These are phyloP conservation scores for Trachymyrmex cornetzi DNA, from an alignment of 1,140 invertebrate genomes.

Conservation along the genomic window DNA sequence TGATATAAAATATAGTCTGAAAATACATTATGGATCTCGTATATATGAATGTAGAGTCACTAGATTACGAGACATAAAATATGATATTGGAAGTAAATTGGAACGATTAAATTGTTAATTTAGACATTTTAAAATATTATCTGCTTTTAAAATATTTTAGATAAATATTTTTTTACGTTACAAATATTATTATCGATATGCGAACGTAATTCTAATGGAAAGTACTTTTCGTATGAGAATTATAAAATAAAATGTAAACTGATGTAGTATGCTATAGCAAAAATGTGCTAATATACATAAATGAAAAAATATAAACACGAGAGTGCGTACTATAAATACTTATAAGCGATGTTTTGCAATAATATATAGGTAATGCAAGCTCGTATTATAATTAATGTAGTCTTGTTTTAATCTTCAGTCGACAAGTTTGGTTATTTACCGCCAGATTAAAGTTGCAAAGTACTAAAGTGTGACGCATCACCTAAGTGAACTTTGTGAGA, in stretches of 20 bases:
- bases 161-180: not conserved
- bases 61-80: not conserved
- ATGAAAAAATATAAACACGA: not conserved
- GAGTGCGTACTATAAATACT: not conserved
- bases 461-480: constrained; percentile 42
- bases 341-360: constrained; percentile 5
- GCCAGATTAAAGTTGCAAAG: constrained; percentile 55
- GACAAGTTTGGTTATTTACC: constrained; percentile 43
- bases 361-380: not conserved
- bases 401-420: constrained; percentile 40
- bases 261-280: not conserved
- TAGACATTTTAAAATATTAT: not conserved
- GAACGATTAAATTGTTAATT: not conserved
- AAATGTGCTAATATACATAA: not conserved
- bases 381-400: constrained; percentile 17
- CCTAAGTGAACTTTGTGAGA: constrained; percentile 31
- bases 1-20: not conserved
- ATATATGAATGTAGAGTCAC: not conserved
- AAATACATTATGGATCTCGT: not conserved
- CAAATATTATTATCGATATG: not conserved
- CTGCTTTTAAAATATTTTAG: not conserved
- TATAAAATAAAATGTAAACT: not conserved
- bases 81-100: not conserved
- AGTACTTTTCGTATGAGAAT: not conserved
- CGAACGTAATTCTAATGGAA: not conserved